These are phyloP conservation scores for Portunus trituberculatus DNA, from an alignment of 1,140 invertebrate genomes.

Conservation along the genomic window DNA sequence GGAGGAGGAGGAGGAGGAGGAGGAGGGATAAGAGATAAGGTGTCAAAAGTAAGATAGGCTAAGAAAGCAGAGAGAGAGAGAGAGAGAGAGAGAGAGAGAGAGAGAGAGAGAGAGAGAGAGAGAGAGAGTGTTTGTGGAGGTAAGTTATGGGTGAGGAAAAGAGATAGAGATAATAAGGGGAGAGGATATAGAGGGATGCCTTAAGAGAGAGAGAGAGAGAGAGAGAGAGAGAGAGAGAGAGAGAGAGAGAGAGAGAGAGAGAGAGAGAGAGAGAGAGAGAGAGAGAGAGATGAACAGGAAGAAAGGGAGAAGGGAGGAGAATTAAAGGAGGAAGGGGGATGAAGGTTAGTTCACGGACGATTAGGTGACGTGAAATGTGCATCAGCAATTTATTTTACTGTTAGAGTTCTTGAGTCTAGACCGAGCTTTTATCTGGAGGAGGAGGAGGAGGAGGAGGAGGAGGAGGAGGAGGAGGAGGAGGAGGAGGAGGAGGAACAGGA, in stretches of 20 bases:
- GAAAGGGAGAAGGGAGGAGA: neutral
- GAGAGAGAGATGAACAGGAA: neutral
- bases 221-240: neutral
- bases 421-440: too few relatives aligned
- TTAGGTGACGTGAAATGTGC: neutral
- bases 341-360: neutral
- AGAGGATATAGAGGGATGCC: too few relatives aligned
- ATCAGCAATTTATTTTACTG: neutral
- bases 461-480: too few relatives aligned
- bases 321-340: neutral
- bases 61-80: neutral
- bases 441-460: too few relatives aligned
- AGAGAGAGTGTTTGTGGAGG: neutral
- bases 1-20: neutral
- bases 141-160: too few relatives aligned
- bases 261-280: neutral
- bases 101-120: neutral
- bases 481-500: too few relatives aligned
- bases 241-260: neutral
- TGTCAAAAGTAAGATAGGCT: neutral
- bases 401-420: neutral
- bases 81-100: too few relatives aligned
- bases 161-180: too few relatives aligned
- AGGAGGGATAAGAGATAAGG: neutral
- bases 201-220: too few relatives aligned